These are phyloP conservation scores for Brachionus rotundiformis DNA, from an alignment of 1,140 invertebrate species.

Conservation along the genomic window DNA sequence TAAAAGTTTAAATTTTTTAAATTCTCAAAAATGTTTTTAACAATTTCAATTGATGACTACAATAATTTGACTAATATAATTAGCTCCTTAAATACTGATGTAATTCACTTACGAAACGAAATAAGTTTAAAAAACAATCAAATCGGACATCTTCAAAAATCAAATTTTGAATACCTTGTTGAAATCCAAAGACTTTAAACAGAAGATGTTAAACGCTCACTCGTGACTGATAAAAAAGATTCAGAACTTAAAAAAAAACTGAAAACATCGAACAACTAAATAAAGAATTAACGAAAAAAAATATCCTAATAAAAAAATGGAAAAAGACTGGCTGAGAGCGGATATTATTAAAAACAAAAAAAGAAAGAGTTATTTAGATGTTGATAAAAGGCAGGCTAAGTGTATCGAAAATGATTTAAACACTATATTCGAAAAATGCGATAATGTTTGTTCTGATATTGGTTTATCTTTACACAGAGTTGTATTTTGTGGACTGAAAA, in stretches of 20 bases:
- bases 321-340: background rate
- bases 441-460: too few relatives aligned
- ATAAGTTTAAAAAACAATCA: too few relatives aligned
- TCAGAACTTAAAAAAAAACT: background rate
- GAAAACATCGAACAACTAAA: background rate
- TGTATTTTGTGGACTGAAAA: too few relatives aligned
- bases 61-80: background rate
- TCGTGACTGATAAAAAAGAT: too few relatives aligned
- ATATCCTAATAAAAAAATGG: background rate
- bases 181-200: background rate
- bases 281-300: background rate
- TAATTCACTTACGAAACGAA: too few relatives aligned
- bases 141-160: too few relatives aligned
- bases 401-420: background rate
- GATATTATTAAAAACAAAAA: background rate
- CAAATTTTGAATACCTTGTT: too few relatives aligned
- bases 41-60: background rate
- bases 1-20: background rate
- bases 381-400: background rate
- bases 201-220: too few relatives aligned
- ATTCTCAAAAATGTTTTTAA: background rate
- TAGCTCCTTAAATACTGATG: background rate
- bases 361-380: background rate
- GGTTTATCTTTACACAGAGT: too few relatives aligned
- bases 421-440: too few relatives aligned